A percentile compares a stretch with the other conserved stretches of the same genome.
phyloP scores from a whole-genome alignment of 2,797 vertebrate genomes.

The Syncerus caffer region DNA sequence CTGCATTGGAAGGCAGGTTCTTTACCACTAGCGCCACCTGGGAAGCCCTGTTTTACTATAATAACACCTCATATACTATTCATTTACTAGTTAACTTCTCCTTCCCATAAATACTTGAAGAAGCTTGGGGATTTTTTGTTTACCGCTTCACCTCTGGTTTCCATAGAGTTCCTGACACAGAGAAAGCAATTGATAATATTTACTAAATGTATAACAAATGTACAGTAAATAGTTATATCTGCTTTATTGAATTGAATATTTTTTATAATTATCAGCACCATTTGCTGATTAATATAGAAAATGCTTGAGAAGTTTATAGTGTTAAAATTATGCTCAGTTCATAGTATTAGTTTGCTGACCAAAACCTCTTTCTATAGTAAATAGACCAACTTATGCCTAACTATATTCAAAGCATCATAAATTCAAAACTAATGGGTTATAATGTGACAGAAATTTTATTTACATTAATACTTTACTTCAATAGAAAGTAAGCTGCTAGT shows the following conservation, averaged over 20 bases:
- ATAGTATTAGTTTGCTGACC: background rate
- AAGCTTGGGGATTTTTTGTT: background rate
- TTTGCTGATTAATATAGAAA: background rate
- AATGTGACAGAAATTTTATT: background rate
- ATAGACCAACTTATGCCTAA: background rate
- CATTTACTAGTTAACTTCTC: background rate
- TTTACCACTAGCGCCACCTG: background rate
- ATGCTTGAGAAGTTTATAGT: background rate
- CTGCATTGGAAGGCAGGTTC: background rate
- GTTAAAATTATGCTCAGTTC: background rate
- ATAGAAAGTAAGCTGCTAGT: background rate
- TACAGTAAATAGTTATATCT: background rate
- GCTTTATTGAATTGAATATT: background rate
- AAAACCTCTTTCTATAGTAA: background rate
- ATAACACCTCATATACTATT: background rate
- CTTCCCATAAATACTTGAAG: background rate
- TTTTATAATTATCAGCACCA: background rate
- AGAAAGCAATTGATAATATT: background rate
- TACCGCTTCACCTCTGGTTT: background rate
- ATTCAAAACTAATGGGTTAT: background rate
- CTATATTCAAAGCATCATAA: background rate
- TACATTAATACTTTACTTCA: background rate
- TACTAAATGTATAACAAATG: slow-evolving; percentile 9
- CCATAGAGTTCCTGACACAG: background rate
- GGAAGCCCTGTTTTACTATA: background rate